Percentiles rank a stretch among this genome's conserved stretches.
These are phyloP conservation scores for Trichonephila clavata DNA, from an alignment of 1,140 invertebrate species.

Conservation along the genomic window DNA sequence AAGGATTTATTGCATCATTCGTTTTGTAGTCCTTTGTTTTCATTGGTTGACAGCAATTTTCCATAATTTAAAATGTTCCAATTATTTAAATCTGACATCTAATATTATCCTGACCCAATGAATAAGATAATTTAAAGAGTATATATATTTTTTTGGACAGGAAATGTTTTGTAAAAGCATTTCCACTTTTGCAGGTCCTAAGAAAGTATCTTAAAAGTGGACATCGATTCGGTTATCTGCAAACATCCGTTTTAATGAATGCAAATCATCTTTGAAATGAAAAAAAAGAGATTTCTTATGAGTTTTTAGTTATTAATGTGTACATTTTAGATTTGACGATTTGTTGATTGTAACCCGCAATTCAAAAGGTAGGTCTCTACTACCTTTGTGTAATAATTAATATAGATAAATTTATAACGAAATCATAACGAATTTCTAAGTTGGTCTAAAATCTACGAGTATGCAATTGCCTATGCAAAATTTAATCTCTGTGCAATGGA, in stretches of 20 bases:
- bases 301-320: slow-evolving; percentile 35
- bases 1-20: too few species aligned
- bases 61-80: too few species aligned
- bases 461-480: slow-evolving; percentile 70
- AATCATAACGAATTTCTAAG: slow-evolving; percentile 72
- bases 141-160: too few species aligned
- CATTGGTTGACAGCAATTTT: too few species aligned
- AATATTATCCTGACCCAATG: too few species aligned
- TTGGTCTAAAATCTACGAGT: slow-evolving; percentile 66
- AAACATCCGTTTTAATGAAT: slow-evolving; percentile 10
- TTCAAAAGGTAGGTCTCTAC: slow-evolving; percentile 72
- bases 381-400: slow-evolving; percentile 66
- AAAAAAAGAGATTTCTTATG: slow-evolving; percentile 30
- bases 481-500: slow-evolving; percentile 64
- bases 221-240: too few species aligned
- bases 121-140: too few species aligned
- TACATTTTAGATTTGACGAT: slow-evolving; percentile 62
- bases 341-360: slow-evolving; percentile 74
- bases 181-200: too few species aligned
- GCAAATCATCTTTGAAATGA: slow-evolving; percentile 21
- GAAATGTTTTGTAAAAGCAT: too few species aligned
- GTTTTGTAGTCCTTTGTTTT: too few species aligned
- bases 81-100: too few species aligned
- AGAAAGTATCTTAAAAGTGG: too few species aligned
- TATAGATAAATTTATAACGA: slow-evolving; percentile 53